Base-by-base conservation (phyloP, 1,140 invertebrate genomes). In the Lepidurus arcticus region DNA sequence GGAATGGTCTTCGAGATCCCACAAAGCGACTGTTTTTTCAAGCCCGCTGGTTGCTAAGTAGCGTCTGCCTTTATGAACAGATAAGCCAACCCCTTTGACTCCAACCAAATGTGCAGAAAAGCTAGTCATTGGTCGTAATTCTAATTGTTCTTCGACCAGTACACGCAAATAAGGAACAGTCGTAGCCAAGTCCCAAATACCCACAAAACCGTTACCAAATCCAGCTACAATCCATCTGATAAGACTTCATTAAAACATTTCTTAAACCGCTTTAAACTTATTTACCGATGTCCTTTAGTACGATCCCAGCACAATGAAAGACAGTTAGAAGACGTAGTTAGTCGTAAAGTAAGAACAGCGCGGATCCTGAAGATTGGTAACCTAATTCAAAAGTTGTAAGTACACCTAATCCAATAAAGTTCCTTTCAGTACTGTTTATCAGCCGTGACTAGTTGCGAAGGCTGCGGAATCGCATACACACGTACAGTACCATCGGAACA, bases 171-270 rank as follows among this genome's bases (percentile, higher is more conserved):
- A 79, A 8, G 87, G 85, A 4, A 88, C 89, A n/a, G 85, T 83
- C 5, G 82, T 83, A 9, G 81, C 83, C 1, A 91, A 79, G 83
- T 91, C 84, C 85, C 88, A 92, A 2, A 89, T 80, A 7, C 88
- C 89, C 6, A 89, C 85, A 7, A 88, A 86, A 7, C 91, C 91
- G 83, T 90, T 89, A 0, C 88, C 86, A 82, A 89, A 91, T 9
- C 90, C 90, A 42, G 88, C 90, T 43, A 86, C 86, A 45, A 92
- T 85, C 26, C 85, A 83, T n/a, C 85, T 85, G 79, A 43, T 11
- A 43, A 73, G 79, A 78, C 65, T 34, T 34, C 4, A 34, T 34
- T 34, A 34, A 34, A 34, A 34, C 34, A 34, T 34, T 34, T 34
- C 34, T 34, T 34, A 34, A 34, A 34, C 34, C 34, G 34, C 34